Percentiles rank a stretch among this genome's conserved stretches.
Evolutionary conservation across 2,113 vertebrate species (phyloP).

Genomic region (Phasianus colchicus): DNA sequence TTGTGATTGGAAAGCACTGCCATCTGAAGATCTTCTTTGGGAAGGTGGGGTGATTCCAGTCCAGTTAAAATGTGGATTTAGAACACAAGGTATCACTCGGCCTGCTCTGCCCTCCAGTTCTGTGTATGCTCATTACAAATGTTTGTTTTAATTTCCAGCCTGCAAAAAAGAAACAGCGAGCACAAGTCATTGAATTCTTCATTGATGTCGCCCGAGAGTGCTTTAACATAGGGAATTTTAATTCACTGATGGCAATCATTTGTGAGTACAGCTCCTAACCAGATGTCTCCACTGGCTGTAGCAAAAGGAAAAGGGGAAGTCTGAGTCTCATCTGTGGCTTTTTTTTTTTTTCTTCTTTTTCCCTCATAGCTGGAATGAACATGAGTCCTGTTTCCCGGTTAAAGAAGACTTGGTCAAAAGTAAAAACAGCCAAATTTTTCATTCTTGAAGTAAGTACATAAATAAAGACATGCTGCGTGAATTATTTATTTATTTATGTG

Average conservation of each 20-base stretch:
- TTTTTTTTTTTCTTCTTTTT: neutral
- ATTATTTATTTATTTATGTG: neutral
- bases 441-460: conserved; percentile 88
- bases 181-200: conserved; percentile 94
- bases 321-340: neutral
- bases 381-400: conserved; percentile 94
- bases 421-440: conserved; percentile 95
- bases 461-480: neutral
- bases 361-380: conserved; percentile 89
- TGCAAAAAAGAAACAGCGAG: conserved; percentile 93
- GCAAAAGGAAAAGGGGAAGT: neutral
- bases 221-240: conserved; percentile 97
- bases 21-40: neutral
- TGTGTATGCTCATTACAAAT: neutral
- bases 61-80: neutral
- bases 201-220: conserved; percentile 94
- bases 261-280: conserved; percentile 83
- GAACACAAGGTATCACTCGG: neutral
- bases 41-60: neutral
- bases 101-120: neutral
- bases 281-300: neutral
- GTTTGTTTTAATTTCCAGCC: conserved; percentile 79
- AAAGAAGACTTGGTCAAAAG: conserved; percentile 97
- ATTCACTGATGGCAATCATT: conserved; percentile 96
- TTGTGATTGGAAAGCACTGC: neutral